Conservation (phyloP, 2,797 vertebrate species). For the Benthosema pterotum region DNA sequence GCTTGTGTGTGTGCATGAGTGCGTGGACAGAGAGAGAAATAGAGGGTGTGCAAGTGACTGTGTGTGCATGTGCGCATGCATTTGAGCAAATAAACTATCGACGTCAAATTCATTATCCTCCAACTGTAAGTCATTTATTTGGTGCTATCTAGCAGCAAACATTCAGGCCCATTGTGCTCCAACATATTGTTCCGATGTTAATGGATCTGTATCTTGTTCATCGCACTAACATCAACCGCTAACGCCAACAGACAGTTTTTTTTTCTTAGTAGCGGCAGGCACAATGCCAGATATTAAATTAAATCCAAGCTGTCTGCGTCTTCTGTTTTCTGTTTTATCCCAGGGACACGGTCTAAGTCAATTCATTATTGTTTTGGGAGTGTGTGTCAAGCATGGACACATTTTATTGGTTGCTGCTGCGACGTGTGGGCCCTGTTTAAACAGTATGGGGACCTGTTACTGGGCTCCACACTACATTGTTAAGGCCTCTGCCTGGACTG, state of each 20-base stretch:
- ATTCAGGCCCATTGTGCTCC: conserved; percentile 49
- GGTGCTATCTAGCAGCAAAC: conserved; percentile 69
- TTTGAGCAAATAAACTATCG: conserved; percentile 71
- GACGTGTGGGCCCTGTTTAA: no score
- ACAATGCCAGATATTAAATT: conserved; percentile 61
- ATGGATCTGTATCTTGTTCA: conserved; percentile 71
- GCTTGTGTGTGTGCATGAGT: background rate
- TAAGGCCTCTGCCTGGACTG: no score
- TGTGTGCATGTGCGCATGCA: conserved; percentile 34
- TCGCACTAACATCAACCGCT: conserved; percentile 64
- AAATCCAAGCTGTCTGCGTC: background rate
- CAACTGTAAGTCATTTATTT: conserved; percentile 65
- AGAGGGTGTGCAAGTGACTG: conserved; percentile 17
- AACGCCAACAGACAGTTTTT: conserved; percentile 56
- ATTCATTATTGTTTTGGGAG: no score
- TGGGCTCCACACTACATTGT: no score
- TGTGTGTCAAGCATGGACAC: no score
- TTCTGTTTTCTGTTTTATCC: background rate
- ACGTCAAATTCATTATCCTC: conserved; percentile 66
- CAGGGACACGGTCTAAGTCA: background rate
- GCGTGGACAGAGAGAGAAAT: conserved; percentile 44
- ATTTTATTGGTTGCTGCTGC: no score
- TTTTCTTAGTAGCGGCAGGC: conserved; percentile 53
- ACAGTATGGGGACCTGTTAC: no score
- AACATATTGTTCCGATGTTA: conserved; percentile 38